Conservation (phyloP, 1,140 invertebrate genomes). For the Lycorma delicatula region DNA sequence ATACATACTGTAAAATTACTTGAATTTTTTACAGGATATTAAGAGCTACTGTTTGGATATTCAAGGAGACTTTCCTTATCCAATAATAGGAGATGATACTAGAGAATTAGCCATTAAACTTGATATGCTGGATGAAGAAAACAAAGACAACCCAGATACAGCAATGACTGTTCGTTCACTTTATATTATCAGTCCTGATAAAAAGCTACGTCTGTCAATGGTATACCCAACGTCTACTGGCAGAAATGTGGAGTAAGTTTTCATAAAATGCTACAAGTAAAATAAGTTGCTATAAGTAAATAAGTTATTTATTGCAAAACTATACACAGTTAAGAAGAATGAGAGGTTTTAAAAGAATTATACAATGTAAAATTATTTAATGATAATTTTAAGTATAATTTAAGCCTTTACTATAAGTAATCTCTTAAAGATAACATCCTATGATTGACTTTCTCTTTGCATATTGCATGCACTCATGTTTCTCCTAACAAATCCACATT, state of each 20-base stretch:
- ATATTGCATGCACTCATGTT: too few species aligned
- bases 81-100: slow-evolving; percentile 78
- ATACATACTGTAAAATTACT: too few species aligned
- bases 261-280: neutral
- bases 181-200: slow-evolving; percentile 81
- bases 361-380: slow-evolving; percentile 1
- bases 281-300: neutral
- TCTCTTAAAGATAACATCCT: too few species aligned
- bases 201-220: slow-evolving; percentile 76
- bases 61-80: slow-evolving; percentile 66
- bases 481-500: too few species aligned
- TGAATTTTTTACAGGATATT: slow-evolving; percentile 58
- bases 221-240: slow-evolving; percentile 87
- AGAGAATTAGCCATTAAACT: slow-evolving; percentile 66
- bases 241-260: slow-evolving; percentile 79
- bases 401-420: too few species aligned
- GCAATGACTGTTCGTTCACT: slow-evolving; percentile 74
- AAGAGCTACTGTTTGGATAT: slow-evolving; percentile 61
- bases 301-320: too few species aligned
- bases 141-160: slow-evolving; percentile 57
- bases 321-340: too few species aligned
- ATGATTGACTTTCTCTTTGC: too few species aligned
- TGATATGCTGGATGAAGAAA: slow-evolving; percentile 79
- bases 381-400: too few species aligned
- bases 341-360: too few species aligned